These are phyloP conservation scores for Prionailurus bengalensis DNA, from an alignment of 2,113 vertebrate genomes.

Conservation along the genomic window DNA sequence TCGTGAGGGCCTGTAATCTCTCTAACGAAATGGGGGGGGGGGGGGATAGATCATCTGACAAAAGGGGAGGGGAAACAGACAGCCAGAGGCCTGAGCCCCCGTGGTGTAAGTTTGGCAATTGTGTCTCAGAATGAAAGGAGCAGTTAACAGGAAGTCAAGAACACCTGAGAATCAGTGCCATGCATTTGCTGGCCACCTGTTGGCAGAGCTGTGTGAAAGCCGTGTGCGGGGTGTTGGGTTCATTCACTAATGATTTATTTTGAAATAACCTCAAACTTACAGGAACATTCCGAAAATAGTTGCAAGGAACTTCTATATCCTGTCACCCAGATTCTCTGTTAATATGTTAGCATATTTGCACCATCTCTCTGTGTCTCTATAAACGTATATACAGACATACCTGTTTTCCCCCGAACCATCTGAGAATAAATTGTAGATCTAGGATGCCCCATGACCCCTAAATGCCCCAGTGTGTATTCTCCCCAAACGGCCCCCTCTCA, in stretches of 20 bases:
- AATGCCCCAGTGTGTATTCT: neutral
- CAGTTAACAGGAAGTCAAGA: neutral
- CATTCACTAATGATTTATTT: neutral
- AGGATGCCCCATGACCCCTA: neutral
- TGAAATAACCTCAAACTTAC: neutral
- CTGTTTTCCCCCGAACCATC: neutral
- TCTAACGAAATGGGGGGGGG: neutral
- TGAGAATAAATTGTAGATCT: conserved; percentile 34
- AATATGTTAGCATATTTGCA: neutral
- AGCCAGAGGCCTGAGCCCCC: neutral
- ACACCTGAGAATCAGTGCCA: neutral
- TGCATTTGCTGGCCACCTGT: neutral
- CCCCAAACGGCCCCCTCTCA: neutral
- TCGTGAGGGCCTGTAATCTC: neutral
- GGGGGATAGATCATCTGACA: neutral
- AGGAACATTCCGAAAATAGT: neutral
- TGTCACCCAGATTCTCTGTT: neutral
- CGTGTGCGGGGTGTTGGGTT: neutral
- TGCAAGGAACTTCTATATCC: neutral
- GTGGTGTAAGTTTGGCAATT: neutral
- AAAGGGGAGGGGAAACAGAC: neutral
- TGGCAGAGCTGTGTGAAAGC: neutral
- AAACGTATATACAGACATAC: accelerated
- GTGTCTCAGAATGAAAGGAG: neutral
- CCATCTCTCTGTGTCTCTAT: neutral